Base-by-base conservation (phyloP, 2,113 vertebrate species). In the Rhabdornis inornatus region DNA sequence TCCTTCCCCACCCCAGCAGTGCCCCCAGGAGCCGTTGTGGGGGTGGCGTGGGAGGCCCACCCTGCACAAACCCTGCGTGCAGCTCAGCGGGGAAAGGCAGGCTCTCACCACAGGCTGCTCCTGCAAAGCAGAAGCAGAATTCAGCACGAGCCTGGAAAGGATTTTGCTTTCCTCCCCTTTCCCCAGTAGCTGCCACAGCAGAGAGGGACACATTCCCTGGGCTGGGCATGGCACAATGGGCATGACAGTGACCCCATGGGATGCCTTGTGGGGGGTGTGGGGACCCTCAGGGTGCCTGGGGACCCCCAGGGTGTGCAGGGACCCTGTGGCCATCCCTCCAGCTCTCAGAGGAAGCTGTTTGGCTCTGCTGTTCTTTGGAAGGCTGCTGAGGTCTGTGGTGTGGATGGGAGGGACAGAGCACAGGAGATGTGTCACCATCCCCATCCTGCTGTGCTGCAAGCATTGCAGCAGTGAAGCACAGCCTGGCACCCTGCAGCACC, bases 71-170 rank as follows among this genome's bases (percentile, higher is more conserved):
- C 12, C 21, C 53, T 6, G 27, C 6, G 57, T 13, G 25, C 14
- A 39, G 25, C 1, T 56, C 45, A 3, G 64, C 10, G 57, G 55
- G 50, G 49, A 76, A 49, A 49, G 14, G 40, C 50, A 85, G 52
- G 30, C 71, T 84, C 83, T 95, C 70, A 27, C 22, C 15, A 1
- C 27, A 42, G 39, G 9, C 30, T 27, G 20, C 24, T 83, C 28
- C 64, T 83, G 15, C 65, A 61, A 80, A 94, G 92, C 90, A 96
- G 90, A 96, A 96, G 93, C 71, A 77, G 82, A 90, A 93, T 47
- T 78, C 63, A 28, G 63, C 22, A 7, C 0, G 3, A 69, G 35
- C 13, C 27, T 6, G 2, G 11, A 15, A 40, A 0, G 2, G 24
- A 7, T 53, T 68, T 56, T 20, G 2, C 12, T 25, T 66, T 66